These are phyloP conservation scores for Drosophila flavopinicola DNA, from an alignment of 2,888 invertebrate genomes.

Conservation along the genomic window DNA sequence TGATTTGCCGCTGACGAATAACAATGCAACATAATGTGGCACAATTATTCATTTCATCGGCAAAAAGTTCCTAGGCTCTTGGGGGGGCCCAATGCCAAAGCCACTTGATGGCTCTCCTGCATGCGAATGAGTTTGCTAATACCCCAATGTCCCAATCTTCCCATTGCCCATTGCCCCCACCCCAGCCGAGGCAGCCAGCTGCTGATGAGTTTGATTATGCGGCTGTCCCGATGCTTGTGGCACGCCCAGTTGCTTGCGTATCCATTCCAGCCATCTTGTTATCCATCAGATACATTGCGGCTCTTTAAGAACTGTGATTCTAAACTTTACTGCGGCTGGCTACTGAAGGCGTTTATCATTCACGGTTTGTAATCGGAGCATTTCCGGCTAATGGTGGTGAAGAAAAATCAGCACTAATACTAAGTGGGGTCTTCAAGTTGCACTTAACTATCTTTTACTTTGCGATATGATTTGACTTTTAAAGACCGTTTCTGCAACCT, in stretches of 20 bases:
- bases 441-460: too few relatives aligned
- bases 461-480: too few relatives aligned
- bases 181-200: not conserved
- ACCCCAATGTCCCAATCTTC: not conserved
- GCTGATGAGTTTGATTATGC: conserved; percentile 33
- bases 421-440: too few relatives aligned
- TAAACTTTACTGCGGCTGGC: conserved; percentile 7
- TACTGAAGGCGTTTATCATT: conserved; percentile 5
- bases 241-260: conserved; percentile 17
- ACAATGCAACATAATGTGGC: conserved; percentile 77
- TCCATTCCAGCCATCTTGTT: conserved; percentile 11
- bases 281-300: conserved; percentile 23
- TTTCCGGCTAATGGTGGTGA: too few relatives aligned
- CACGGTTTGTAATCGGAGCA: conserved; percentile 1
- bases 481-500: too few relatives aligned
- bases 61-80: conserved; percentile 21
- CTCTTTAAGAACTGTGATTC: conserved; percentile 13
- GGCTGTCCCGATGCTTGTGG: conserved; percentile 5
- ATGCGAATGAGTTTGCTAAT: conserved; percentile 18
- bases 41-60: conserved; percentile 73
- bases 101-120: conserved; percentile 28
- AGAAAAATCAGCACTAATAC: too few relatives aligned
- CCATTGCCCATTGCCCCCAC: too few relatives aligned
- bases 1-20: conserved; percentile 78
- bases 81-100: too few relatives aligned